Percentiles rank a stretch among this genome's conserved stretches.
Conservation (phyloP, 2,113 vertebrate genomes). For the Nestor notabilis region DNA sequence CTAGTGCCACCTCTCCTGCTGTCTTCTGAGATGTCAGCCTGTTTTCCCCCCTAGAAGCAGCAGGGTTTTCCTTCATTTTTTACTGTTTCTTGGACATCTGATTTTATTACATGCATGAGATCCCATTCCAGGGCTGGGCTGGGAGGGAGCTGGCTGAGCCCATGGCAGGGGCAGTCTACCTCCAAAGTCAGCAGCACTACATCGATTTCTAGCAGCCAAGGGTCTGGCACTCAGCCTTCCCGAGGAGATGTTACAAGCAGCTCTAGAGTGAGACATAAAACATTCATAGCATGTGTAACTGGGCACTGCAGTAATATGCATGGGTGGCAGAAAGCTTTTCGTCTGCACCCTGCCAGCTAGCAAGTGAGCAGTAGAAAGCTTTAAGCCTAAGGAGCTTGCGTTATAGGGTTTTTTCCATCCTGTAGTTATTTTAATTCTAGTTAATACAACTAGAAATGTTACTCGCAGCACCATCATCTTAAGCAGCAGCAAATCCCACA, state of each 20-base stretch:
- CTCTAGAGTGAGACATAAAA: neutral
- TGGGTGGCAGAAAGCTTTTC: neutral
- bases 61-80: neutral
- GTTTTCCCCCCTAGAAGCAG: neutral
- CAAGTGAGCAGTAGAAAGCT: neutral
- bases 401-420: neutral
- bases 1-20: neutral
- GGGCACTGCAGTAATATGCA: neutral
- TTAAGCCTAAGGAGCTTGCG: neutral
- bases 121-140: rapidly evolving
- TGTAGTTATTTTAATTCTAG: neutral
- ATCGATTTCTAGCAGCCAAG: neutral
- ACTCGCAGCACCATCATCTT: neutral
- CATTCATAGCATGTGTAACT: neutral
- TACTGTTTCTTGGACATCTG: neutral
- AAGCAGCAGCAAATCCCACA: neutral
- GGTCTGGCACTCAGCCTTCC: neutral
- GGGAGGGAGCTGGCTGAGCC: neutral
- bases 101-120: neutral
- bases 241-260: neutral
- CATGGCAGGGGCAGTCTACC: rapidly evolving
- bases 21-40: neutral
- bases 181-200: neutral
- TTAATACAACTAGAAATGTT: neutral
- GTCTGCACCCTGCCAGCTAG: neutral